phyloP scores from a whole-genome alignment of 2,113 vertebrate genomes.

The Solea solea region DNA sequence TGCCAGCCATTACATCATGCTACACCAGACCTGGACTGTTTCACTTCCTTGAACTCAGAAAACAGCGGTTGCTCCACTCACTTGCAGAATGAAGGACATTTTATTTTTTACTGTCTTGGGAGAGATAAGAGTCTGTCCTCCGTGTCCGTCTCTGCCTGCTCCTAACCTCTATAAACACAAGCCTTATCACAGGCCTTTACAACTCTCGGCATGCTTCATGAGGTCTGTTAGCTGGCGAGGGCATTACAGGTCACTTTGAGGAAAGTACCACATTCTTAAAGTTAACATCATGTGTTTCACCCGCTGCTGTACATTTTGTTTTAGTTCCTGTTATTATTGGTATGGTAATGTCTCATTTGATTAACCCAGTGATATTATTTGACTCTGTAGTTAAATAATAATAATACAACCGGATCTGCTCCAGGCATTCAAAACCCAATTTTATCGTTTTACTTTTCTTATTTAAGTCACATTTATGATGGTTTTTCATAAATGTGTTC shows the following conservation, averaged over 20 bases:
- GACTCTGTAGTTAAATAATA: too few relatives aligned
- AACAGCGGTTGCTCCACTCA: slow-evolving; percentile 43
- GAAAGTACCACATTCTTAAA: background rate
- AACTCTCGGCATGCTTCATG: slow-evolving; percentile 45
- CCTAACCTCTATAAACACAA: slow-evolving; percentile 77
- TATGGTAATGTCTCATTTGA: background rate
- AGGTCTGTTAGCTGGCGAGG: slow-evolving; percentile 31
- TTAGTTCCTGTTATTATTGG: background rate
- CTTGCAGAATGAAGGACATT: slow-evolving; percentile 63
- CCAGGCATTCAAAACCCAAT: too few relatives aligned
- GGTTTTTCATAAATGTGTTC: too few relatives aligned
- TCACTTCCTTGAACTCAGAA: slow-evolving; percentile 11
- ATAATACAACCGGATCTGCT: too few relatives aligned
- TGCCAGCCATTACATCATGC: slow-evolving; percentile 44
- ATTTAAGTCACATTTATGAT: too few relatives aligned
- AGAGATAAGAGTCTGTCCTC: slow-evolving; percentile 79
- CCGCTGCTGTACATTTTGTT: background rate
- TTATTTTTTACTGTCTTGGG: slow-evolving; percentile 55
- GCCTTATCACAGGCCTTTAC: slow-evolving; percentile 78
- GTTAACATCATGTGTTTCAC: background rate
- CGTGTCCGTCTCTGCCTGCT: slow-evolving; percentile 80
- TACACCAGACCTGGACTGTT: slow-evolving; percentile 1
- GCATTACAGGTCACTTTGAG: slow-evolving; percentile 49
- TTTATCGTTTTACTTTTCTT: too few relatives aligned
- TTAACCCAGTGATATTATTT: background rate